phyloP scores from a whole-genome alignment of 2,797 vertebrate genomes.

The Halcyon smyrnensis region DNA sequence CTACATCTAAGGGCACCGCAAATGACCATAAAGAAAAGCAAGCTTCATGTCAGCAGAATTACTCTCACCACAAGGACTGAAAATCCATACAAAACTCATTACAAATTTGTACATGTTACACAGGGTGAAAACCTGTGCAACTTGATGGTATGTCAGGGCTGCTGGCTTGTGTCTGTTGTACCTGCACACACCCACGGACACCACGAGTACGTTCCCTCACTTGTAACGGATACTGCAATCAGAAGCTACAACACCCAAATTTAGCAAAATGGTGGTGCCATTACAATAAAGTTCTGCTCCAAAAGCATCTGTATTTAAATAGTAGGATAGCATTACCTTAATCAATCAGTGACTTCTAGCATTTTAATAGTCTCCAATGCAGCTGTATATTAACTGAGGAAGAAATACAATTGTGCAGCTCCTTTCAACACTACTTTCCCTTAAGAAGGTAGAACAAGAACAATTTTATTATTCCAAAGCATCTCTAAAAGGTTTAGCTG shows the following conservation, averaged over 20 bases:
- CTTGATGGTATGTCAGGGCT: background rate
- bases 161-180: background rate
- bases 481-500: background rate
- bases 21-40: background rate
- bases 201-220: background rate
- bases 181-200: background rate
- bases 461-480: background rate
- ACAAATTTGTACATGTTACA: background rate
- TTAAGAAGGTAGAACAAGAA: background rate
- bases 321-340: background rate
- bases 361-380: background rate
- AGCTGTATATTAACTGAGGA: background rate
- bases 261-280: background rate
- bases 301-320: background rate
- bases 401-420: background rate
- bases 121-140: background rate
- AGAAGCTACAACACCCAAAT: background rate
- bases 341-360: background rate
- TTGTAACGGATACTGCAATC: background rate
- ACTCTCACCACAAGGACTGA: background rate
- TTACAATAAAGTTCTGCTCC: background rate
- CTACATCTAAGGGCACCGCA: background rate
- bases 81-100: background rate
- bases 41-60: background rate
- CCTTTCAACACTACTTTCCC: background rate